Percentiles rank a stretch among this genome's conserved stretches.
phyloP scores from a whole-genome alignment of 2,113 vertebrate species.

The Chunga burmeisteri region DNA sequence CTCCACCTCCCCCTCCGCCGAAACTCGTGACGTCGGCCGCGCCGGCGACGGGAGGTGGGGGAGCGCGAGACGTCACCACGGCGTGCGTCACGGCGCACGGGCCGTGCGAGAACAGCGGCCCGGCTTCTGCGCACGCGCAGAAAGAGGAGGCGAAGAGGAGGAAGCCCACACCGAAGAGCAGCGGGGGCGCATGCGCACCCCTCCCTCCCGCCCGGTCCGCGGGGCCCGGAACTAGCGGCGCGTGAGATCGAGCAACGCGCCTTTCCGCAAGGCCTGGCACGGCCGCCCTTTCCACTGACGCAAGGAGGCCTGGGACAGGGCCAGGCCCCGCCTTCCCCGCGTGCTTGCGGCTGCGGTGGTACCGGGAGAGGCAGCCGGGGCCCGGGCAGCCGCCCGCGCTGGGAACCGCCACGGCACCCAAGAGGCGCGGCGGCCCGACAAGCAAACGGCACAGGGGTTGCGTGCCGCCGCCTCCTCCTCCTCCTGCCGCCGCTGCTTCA shows the following conservation, averaged over 20 bases:
- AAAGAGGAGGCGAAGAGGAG: rapidly evolving
- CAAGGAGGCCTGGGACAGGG: neutral
- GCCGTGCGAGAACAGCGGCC: neutral
- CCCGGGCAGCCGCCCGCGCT: too few species aligned
- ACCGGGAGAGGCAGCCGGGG: too few species aligned
- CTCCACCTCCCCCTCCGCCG: conserved; percentile 11
- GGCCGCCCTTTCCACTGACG: too few species aligned
- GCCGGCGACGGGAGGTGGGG: neutral
- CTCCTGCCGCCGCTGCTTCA: neutral
- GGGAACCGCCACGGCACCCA: too few species aligned
- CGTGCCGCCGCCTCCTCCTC: too few species aligned
- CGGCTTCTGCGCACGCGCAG: neutral
- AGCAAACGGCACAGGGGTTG: too few species aligned
- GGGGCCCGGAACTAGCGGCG: neutral
- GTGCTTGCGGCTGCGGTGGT: neutral
- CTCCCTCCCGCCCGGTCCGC: too few species aligned
- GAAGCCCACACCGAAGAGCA: rapidly evolving
- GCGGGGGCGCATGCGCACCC: neutral
- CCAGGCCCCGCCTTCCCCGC: too few species aligned
- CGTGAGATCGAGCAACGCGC: rapidly evolving
- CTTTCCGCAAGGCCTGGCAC: too few species aligned
- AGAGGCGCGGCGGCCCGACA: too few species aligned
- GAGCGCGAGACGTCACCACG: neutral
- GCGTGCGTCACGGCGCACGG: neutral
- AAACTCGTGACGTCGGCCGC: neutral